Percentiles rank a stretch among this genome's conserved stretches.
Conservation (phyloP, 2,797 vertebrate genomes). For the Telmatherina bonti region DNA sequence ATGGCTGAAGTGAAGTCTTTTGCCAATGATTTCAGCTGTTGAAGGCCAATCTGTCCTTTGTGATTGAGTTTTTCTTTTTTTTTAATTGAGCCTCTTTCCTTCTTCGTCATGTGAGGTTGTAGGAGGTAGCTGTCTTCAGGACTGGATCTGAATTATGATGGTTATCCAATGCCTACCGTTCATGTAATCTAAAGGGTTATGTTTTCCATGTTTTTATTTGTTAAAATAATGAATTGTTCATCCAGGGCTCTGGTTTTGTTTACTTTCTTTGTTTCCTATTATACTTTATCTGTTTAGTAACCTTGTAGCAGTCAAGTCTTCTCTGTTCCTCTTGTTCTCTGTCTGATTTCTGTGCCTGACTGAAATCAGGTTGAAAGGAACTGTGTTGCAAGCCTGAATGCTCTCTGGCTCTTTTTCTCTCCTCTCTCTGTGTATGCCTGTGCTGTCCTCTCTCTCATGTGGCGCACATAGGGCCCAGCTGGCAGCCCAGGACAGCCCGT, state of each 20-base stretch:
- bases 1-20: constrained; percentile 13
- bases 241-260: neutral
- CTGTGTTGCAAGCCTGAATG: constrained; percentile 65
- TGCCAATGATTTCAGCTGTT: too few species aligned
- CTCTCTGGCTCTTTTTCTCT: constrained; percentile 34
- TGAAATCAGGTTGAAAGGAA: constrained; percentile 55
- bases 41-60: too few species aligned
- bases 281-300: constrained; percentile 17
- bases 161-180: constrained; percentile 15
- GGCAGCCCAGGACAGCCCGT: constrained; percentile 68
- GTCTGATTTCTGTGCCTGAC: constrained; percentile 35
- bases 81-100: neutral
- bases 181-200: constrained; percentile 38
- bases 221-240: neutral
- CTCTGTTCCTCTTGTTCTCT: constrained; percentile 18
- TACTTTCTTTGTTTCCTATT: neutral
- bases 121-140: constrained; percentile 14
- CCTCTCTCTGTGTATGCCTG: constrained; percentile 50
- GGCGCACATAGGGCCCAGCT: constrained; percentile 70
- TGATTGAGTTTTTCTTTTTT: constrained; percentile 37
- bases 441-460: constrained; percentile 61
- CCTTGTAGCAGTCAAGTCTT: constrained; percentile 14
- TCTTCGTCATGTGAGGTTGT: constrained; percentile 2
- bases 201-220: constrained; percentile 3
- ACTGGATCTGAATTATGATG: constrained; percentile 27